Evolutionary conservation across 2,888 invertebrate genomes (phyloP).

Genomic region (Lycaena phlaeas): DNA sequence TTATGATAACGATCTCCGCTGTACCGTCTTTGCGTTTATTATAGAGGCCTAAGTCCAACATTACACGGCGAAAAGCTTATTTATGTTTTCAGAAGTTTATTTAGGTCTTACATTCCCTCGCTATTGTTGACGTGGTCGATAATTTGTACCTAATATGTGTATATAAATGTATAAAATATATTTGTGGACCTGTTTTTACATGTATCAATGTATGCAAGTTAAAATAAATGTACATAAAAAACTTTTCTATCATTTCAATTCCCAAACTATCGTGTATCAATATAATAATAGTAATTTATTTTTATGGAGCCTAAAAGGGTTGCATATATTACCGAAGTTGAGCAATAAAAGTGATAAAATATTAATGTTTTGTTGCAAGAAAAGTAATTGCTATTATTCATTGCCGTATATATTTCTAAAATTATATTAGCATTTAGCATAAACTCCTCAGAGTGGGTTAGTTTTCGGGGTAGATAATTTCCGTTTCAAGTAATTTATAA

Average conservation of each 20-base stretch:
- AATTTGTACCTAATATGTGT: constrained; percentile 23
- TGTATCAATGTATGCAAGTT: constrained; percentile 54
- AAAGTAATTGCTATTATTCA: neutral
- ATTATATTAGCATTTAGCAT: too few species aligned
- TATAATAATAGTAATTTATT: neutral
- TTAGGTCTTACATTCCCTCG: constrained; percentile 31
- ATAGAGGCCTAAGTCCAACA: too few species aligned
- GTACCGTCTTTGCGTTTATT: too few species aligned
- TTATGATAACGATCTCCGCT: too few species aligned
- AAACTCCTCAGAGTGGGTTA: too few species aligned
- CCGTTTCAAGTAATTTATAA: too few species aligned
- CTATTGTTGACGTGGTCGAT: constrained; percentile 21
- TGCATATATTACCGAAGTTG: neutral
- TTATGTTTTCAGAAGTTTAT: too few species aligned
- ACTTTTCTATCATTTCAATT: constrained; percentile 19
- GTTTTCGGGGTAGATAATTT: too few species aligned
- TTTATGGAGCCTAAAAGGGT: constrained; percentile 4
- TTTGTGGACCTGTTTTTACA: constrained; percentile 53
- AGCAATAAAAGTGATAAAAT: neutral
- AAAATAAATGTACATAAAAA: constrained; percentile 66
- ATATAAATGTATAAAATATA: constrained; percentile 50
- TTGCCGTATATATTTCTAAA: neutral
- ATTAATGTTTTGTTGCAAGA: constrained; percentile 3
- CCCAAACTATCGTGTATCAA: neutral
- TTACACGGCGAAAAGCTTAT: too few species aligned